These are phyloP conservation scores for Halisarca cf. caerulea DNA, from an alignment of 37 sponge, comb jelly and placozoan genomes.

Conservation along the genomic window DNA sequence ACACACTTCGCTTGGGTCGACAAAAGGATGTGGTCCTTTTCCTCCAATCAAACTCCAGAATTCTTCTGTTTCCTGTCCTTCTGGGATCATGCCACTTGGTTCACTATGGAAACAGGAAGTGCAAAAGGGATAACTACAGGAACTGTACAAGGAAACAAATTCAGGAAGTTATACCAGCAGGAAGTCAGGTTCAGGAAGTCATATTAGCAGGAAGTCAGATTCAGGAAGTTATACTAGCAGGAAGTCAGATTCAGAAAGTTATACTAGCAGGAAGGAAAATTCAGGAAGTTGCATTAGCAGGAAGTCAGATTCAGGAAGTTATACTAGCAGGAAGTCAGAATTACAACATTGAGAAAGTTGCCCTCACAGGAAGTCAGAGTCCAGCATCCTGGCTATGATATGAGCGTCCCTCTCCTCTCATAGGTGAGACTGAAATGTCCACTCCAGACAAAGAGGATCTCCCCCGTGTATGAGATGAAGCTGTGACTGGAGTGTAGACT, in stretches of 20 bases:
- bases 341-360: neutral
- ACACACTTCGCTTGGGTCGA: conserved; percentile 22
- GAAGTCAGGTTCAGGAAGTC: too few species aligned
- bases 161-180: too few species aligned
- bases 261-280: too few species aligned
- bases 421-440: conserved; percentile 48
- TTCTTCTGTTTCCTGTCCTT: conserved; percentile 60
- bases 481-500: conserved; percentile 56
- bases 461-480: conserved; percentile 29
- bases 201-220: conserved; percentile 10
- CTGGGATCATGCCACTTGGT: conserved; percentile 20
- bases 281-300: neutral
- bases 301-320: conserved; percentile 12
- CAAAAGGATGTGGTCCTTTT: conserved; percentile 28
- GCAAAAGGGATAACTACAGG: neutral
- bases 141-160: too few species aligned
- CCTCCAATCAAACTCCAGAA: conserved; percentile 60
- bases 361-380: conserved; percentile 28
- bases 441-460: conserved; percentile 42
- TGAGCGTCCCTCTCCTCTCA: conserved; percentile 60
- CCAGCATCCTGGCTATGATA: conserved; percentile 42
- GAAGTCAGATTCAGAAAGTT: conserved; percentile 18
- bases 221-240: neutral
- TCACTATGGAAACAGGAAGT: conserved; percentile 26
- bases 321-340: conserved; percentile 15